Evolutionary conservation across 2,113 vertebrate species (phyloP).

Genomic region (Catagonus wagneri): DNA sequence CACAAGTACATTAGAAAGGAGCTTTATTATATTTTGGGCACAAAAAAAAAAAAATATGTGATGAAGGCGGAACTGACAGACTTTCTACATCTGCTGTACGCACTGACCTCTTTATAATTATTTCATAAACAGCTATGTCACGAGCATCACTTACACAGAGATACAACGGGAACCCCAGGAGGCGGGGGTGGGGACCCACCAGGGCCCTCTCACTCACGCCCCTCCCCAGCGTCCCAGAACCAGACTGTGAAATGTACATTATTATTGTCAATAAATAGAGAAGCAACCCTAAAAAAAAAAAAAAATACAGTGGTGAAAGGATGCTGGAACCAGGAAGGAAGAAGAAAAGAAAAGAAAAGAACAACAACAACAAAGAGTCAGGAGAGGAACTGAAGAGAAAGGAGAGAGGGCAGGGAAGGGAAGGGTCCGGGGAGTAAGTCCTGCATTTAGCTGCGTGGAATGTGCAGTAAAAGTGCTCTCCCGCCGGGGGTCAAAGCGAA

Average conservation of each 20-base stretch:
- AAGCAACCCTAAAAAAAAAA: constrained; percentile 89
- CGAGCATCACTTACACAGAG: constrained; percentile 94
- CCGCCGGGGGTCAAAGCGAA: constrained; percentile 89
- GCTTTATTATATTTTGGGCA: constrained; percentile 93
- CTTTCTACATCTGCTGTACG: constrained; percentile 97
- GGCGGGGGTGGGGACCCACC: background rate
- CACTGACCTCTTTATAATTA: constrained; percentile 93
- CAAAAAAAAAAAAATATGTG: constrained; percentile 92
- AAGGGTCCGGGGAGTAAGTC: constrained; percentile 63
- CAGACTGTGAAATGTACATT: constrained; percentile 92
- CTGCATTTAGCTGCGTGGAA: constrained; percentile 91
- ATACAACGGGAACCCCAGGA: constrained; percentile 88
- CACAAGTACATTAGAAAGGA: constrained; percentile 98
- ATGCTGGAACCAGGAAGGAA: constrained; percentile 75
- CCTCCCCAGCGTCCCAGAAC: constrained; percentile 86
- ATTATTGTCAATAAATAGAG: constrained; percentile 94
- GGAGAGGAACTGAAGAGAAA: constrained; percentile 72
- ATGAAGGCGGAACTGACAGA: constrained; percentile 93
- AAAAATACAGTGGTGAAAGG: constrained; percentile 79
- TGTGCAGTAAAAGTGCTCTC: constrained; percentile 90
- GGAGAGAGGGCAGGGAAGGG: constrained; percentile 25
- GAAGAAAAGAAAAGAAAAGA: background rate
- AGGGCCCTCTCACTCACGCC: background rate
- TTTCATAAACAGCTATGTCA: constrained; percentile 95
- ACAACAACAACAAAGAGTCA: background rate